Percentiles rank a stretch among this genome's conserved stretches.
phyloP scores from a whole-genome alignment of 2,113 vertebrate genomes.

The Atlantisia rogersi region DNA sequence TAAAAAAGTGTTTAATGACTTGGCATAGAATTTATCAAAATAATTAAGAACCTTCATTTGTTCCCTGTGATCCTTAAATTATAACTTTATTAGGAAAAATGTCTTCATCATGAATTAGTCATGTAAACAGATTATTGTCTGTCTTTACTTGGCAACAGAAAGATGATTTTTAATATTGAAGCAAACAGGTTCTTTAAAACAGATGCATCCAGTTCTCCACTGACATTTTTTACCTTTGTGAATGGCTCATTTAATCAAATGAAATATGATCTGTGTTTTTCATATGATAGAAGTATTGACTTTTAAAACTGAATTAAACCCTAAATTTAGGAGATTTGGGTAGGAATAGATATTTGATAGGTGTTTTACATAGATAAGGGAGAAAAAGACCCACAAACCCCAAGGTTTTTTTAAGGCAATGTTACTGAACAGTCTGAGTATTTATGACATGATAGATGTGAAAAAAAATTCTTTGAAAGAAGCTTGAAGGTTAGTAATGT shows the following conservation, averaged over 20 bases:
- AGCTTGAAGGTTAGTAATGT: not conserved
- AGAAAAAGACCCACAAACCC: not conserved
- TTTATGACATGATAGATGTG: not conserved
- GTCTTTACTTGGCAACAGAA: not conserved
- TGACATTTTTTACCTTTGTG: not conserved
- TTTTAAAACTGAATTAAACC: not conserved
- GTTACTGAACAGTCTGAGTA: not conserved
- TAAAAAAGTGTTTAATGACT: not conserved
- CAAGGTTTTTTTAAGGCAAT: not conserved
- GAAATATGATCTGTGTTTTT: not conserved
- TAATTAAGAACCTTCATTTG: not conserved
- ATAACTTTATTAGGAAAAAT: not conserved
- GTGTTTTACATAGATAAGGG: conserved; percentile 9
- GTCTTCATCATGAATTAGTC: not conserved
- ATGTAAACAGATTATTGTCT: not conserved
- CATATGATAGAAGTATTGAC: not conserved
- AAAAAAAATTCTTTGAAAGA: not conserved
- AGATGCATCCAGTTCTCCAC: not conserved
- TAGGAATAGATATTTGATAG: not conserved
- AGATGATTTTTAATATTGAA: not conserved
- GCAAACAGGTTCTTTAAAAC: not conserved
- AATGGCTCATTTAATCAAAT: not conserved
- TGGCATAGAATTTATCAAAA: not conserved
- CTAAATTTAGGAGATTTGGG: not conserved
- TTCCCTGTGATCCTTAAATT: not conserved